These are phyloP conservation scores for Tromatobia lineatoria DNA, from an alignment of 2,888 invertebrate genomes.

Conservation along the genomic window DNA sequence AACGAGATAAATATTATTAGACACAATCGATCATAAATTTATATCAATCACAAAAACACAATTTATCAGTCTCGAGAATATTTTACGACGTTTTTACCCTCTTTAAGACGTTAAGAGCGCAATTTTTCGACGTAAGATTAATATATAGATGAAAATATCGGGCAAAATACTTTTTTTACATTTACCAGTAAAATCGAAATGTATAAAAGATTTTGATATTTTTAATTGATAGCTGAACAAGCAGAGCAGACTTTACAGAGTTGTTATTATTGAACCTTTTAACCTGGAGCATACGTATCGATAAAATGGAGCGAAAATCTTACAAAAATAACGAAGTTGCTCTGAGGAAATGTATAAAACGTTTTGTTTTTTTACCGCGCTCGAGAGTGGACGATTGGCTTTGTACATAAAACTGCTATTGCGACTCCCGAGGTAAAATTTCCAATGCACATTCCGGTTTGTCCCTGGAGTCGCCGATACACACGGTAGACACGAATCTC, in stretches of 20 bases:
- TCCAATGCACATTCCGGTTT: slow-evolving; percentile 68
- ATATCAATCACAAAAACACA: neutral
- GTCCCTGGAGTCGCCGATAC: slow-evolving; percentile 61
- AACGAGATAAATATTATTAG: neutral
- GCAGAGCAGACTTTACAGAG: slow-evolving; percentile 13
- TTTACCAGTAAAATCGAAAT: too few species aligned
- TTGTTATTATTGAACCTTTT: slow-evolving; percentile 39
- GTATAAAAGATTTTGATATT: neutral
- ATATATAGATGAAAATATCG: too few species aligned
- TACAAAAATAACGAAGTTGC: slow-evolving; percentile 2
- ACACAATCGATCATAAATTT: slow-evolving; percentile 28
- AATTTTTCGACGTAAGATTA: too few species aligned
- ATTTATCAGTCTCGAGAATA: neutral
- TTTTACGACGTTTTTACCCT: slow-evolving; percentile 20
- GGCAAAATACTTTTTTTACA: too few species aligned
- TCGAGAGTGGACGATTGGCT: slow-evolving; percentile 11
- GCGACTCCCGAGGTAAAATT: slow-evolving; percentile 58
- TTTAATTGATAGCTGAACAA: slow-evolving; percentile 36
- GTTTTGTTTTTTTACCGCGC: slow-evolving; percentile 28
- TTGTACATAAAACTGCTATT: slow-evolving; percentile 39
- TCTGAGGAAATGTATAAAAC: neutral
- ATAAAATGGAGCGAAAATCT: neutral
- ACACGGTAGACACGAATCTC: slow-evolving; percentile 39
- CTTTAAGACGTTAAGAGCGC: neutral
- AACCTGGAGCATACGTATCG: slow-evolving; percentile 13